phyloP scores from a whole-genome alignment of 2,797 vertebrate genomes.

The Pseudotriccus pelzelni region DNA sequence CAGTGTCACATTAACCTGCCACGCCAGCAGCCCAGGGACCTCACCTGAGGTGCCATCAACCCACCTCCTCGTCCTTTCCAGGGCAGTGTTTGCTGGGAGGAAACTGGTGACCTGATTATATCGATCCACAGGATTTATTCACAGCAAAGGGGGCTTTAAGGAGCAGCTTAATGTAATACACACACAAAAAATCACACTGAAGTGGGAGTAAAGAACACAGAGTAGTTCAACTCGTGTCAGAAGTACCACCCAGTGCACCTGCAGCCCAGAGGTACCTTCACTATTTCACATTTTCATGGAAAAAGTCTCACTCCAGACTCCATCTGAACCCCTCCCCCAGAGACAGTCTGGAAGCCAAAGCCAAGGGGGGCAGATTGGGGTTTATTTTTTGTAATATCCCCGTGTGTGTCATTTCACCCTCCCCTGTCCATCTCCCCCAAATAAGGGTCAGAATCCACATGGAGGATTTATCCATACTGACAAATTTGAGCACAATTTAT shows the following conservation, averaged over 20 bases:
- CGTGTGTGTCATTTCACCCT: neutral
- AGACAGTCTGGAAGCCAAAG: neutral
- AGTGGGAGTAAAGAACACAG: neutral
- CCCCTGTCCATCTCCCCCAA: neutral
- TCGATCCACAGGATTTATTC: neutral
- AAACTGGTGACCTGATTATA: neutral
- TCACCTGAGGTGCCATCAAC: neutral
- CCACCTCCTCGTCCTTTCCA: neutral
- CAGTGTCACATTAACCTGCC: neutral
- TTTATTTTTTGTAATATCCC: neutral
- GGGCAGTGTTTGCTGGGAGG: neutral
- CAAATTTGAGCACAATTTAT: neutral
- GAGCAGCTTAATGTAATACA: neutral
- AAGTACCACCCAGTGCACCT: neutral
- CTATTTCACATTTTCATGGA: neutral
- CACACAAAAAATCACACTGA: neutral
- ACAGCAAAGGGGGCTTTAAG: neutral
- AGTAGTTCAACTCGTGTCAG: accelerated
- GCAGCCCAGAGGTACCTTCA: neutral
- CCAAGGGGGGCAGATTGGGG: neutral
- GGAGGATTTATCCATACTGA: neutral
- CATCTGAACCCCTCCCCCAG: neutral
- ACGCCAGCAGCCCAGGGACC: neutral
- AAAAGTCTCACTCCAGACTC: neutral
- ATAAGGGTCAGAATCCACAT: neutral